Conservation (phyloP, 2,113 vertebrate species). For the Dendropsophus ebraccatus region DNA sequence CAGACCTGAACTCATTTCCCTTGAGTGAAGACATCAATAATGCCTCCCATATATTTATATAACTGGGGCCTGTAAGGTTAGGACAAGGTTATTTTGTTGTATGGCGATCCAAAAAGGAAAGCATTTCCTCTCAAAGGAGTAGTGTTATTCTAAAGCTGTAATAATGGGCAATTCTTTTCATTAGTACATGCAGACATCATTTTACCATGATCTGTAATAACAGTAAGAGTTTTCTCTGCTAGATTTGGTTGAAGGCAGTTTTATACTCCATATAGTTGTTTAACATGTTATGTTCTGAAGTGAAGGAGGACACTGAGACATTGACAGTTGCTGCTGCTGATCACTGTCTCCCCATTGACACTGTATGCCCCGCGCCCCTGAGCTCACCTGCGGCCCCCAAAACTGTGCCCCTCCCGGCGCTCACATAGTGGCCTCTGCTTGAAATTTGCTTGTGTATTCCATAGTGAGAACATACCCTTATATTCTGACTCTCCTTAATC, state of each 20-base stretch:
- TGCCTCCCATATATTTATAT: slow-evolving; percentile 7
- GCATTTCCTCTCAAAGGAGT: background rate
- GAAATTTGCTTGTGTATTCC: no score
- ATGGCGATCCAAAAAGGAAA: background rate
- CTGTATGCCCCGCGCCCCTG: no score
- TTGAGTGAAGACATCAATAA: slow-evolving; percentile 13
- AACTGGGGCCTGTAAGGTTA: slow-evolving; percentile 15
- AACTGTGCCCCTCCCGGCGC: no score
- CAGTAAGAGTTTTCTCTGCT: background rate
- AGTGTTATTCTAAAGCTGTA: background rate
- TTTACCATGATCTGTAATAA: background rate
- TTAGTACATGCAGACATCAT: background rate
- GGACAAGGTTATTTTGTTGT: slow-evolving; percentile 4
- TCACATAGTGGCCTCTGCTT: no score
- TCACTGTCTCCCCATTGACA: no score
- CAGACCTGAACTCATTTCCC: slow-evolving; percentile 17
- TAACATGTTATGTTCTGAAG: no score
- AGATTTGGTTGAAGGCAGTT: background rate
- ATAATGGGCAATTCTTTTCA: background rate
- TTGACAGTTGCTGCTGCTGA: no score
- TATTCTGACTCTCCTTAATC: no score
- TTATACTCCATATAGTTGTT: background rate
- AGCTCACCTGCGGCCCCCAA: no score
- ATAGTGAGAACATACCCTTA: no score
- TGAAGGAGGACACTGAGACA: no score